Base-by-base conservation (phyloP, 1,140 invertebrate genomes). In the Adoxophyes honmai region DNA sequence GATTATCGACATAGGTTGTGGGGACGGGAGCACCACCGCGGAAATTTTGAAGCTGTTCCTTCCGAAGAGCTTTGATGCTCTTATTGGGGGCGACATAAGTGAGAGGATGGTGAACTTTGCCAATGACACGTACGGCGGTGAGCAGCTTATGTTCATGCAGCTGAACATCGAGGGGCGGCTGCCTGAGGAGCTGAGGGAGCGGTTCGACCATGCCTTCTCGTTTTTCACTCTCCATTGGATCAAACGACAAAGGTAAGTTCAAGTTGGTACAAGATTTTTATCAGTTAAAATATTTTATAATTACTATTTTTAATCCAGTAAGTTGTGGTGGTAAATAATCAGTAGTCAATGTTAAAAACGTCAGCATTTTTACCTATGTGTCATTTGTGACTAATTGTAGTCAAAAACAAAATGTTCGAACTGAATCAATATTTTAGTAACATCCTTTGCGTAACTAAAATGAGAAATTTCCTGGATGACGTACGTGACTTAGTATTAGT, bases 141-240 rank as follows among this genome's bases (percentile, higher is more conserved):
- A 82, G 10, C 65, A 88, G 55, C 78, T 93, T 1, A 81, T 89
- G 1, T 97, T 95, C 70, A 71, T 88, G 1, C 82, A 92, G 15
- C 73, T 95, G 56, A 93, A 96, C 68, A 94, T 96, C 42, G 90
- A 91, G 0, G 71, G 76, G 2, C 73, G 91, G 0, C 68, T 92
- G 36, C 90, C 91, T 0, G 75, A 76, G 1, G 73, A 91, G 11
- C 62, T 91, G 59, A 65, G 81, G 8, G 90, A 81, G n/a, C 76
- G 81, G 28, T 96, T 94, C 64, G 90, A 94, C 60, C 94, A 95
- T 68, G 91, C 92, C 0, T 92, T 95, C 51, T 96, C 95, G 0
- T 96, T 96, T 67, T 95, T 96, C 72, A 94, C 95, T 62, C 84
- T 96, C 0, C 95, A 96, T 66, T 97, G 95, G 95, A 92, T 96